Evolutionary conservation across 1,140 invertebrate species (phyloP).

Genomic region (Sycophila sp.): DNA sequence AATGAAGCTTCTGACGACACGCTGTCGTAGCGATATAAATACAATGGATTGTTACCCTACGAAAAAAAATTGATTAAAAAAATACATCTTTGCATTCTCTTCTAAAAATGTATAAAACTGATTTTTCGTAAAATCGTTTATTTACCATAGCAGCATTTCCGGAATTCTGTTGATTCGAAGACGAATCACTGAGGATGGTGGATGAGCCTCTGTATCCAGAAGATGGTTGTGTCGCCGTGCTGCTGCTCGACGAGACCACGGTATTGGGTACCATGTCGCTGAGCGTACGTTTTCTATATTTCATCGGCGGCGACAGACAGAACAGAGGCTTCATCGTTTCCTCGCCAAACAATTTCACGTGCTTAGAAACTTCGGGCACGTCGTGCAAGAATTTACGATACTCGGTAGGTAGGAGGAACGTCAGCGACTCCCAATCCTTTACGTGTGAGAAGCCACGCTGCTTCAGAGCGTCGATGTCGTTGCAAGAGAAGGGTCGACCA

Average conservation of each 20-base stretch:
- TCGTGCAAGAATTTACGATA: conserved; percentile 77
- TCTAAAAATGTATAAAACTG: not conserved
- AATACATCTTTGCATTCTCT: not conserved
- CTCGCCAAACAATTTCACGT: conserved; percentile 69
- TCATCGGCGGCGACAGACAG: conserved; percentile 71
- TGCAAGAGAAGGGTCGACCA: conserved; percentile 82
- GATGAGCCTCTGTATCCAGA: conserved; percentile 87
- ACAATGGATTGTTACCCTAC: conserved; percentile 73
- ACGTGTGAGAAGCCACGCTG: conserved; percentile 84
- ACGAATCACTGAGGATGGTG: conserved; percentile 81
- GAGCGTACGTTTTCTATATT: conserved; percentile 63
- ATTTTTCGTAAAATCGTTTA: not conserved
- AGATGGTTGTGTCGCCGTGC: conserved; percentile 81
- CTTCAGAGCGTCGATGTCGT: conserved; percentile 82
- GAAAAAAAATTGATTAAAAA: not conserved
- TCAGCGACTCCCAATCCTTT: conserved; percentile 90
- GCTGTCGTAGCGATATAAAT: conserved; percentile 85
- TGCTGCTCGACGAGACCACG: conserved; percentile 68
- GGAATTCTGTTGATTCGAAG: conserved; percentile 69
- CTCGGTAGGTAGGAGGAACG: conserved; percentile 84
- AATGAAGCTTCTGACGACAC: conserved; percentile 76
- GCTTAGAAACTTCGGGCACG: conserved; percentile 77
- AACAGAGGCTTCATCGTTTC: conserved; percentile 72
- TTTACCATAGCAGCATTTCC: conserved; percentile 19
- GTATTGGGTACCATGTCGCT: conserved; percentile 66